phyloP scores from a whole-genome alignment of 2,888 invertebrate species.

The Ischnura elegans region DNA sequence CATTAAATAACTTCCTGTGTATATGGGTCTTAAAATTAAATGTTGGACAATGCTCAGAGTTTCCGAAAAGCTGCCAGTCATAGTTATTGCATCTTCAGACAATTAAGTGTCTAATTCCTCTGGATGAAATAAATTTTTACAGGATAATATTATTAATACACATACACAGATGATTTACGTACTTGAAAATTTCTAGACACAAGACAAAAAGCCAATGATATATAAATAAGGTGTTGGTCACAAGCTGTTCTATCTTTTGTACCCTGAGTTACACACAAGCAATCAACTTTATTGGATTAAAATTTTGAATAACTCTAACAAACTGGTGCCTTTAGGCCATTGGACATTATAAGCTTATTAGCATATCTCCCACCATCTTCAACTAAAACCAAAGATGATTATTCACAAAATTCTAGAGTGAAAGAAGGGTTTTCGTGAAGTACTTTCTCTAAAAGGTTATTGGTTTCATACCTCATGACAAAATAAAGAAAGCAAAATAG shows the following conservation, averaged over 20 bases:
- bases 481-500: neutral
- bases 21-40: constrained; percentile 32
- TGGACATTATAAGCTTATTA: constrained; percentile 2
- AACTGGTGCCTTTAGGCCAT: constrained; percentile 2
- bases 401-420: neutral
- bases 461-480: neutral
- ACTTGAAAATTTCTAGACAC: constrained; percentile 48
- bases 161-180: constrained; percentile 25
- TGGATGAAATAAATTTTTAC: constrained; percentile 26
- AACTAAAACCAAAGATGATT: neutral
- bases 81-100: neutral
- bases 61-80: constrained; percentile 19
- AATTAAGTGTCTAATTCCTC: neutral
- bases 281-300: constrained; percentile 17
- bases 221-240: constrained; percentile 56
- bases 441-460: constrained; percentile 20
- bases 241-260: constrained; percentile 58
- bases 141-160: neutral
- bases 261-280: constrained; percentile 58
- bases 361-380: neutral
- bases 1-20: constrained; percentile 28
- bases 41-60: neutral
- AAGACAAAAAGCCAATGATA: constrained; percentile 63
- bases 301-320: constrained; percentile 27
- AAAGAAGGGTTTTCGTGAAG: constrained; percentile 1